Percentiles rank a stretch among this genome's conserved stretches.
Evolutionary conservation across 2,113 vertebrate genomes (phyloP).

Genomic region (Callorhinus ursinus): DNA sequence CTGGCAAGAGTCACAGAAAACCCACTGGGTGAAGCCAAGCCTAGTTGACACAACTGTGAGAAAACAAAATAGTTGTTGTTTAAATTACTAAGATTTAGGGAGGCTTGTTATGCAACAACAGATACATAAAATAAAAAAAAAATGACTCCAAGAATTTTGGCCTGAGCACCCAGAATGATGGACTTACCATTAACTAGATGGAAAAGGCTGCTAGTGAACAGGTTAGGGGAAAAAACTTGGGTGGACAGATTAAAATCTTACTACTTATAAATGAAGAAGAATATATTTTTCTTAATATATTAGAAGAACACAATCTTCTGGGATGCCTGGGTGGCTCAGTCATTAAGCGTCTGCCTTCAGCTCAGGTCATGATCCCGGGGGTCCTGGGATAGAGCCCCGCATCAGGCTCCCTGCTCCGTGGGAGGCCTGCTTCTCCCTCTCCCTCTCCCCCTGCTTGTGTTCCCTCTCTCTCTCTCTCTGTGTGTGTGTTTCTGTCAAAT

Average conservation of each 20-base stretch:
- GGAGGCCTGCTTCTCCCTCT: no score
- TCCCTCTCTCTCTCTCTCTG: no score
- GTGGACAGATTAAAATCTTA: conserved; percentile 35
- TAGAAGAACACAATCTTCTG: neutral
- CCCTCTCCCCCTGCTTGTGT: no score
- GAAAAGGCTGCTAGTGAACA: neutral
- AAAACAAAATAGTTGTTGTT: neutral
- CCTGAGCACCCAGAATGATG: neutral
- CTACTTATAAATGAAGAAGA: neutral
- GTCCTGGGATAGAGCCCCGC: no score
- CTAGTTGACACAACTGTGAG: neutral
- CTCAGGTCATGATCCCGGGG: no score
- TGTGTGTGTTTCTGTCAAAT: no score
- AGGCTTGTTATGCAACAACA: neutral
- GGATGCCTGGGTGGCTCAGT: no score
- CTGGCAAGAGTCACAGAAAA: neutral
- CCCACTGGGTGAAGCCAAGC: neutral
- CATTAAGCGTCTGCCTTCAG: no score
- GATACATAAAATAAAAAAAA: neutral
- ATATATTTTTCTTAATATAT: neutral
- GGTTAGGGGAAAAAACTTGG: neutral
- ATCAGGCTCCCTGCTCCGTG: no score
- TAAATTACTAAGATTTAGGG: neutral
- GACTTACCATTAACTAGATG: neutral
- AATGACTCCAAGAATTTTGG: neutral